Evolutionary conservation across 2,888 invertebrate species (phyloP), one percentile per base, ranked within the genome.

Genomic region (Oasisia sp.): DNA sequence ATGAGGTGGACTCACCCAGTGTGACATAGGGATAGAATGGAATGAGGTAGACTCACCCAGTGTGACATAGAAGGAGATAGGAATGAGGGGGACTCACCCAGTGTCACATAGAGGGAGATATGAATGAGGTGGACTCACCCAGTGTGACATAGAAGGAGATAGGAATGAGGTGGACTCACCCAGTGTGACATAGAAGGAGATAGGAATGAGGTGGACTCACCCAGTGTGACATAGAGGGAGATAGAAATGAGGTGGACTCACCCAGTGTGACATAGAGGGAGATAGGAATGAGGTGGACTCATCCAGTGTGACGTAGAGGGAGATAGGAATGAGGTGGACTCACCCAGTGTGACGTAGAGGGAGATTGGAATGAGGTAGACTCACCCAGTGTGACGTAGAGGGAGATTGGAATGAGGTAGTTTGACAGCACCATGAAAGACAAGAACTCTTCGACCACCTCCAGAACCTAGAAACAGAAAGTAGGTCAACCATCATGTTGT

Each of bases 111-210:
- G 92, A 98, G 96, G 7, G 98, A 98, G 96, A 98, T 98, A 1
- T 98, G 98, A 93, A 98, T 98, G 93, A 98, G 50, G 5, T 45
- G 11, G 38, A 97, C 96, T 97, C 96, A 97, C 98, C 98, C 93
- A 98, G 97, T 2, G 98, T 98, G 50, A 98, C 98, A 95, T 98
- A 98, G 92, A 98, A 96, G 7, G 98, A 98, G 96, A 98, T 98
- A 1, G 98, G 98, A 93, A 98, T 98, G 93, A 98, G 50, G 5
- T 45, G 11, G 38, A 97, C 96, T 97, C 96, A 97, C 98, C 98
- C 93, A 98, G 97, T 2, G 98, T 98, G 11, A 45, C 0, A 45
- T 1, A 1, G 45, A 1, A 11, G 45, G 45, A 45, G 45, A 7
- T 9, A 32, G 32, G 32, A 12, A 4, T 27, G 44, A 45, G 12